phyloP scores from a whole-genome alignment of 30 jellyfish, hydroid and myxozoan species.

The Pseudorhiza aurosa region DNA sequence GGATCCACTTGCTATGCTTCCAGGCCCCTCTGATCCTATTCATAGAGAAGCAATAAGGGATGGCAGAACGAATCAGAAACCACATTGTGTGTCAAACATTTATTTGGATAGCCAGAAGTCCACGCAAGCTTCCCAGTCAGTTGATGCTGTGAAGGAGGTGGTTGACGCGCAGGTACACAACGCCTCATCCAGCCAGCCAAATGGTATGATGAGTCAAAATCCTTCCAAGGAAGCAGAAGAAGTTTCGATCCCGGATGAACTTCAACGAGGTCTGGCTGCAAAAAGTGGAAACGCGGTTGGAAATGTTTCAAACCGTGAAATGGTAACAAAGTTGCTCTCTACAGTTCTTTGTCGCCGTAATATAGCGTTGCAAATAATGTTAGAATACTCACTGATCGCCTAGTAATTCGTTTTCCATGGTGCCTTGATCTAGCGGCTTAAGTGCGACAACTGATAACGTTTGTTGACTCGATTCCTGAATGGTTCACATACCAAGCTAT shows the following conservation, averaged over 20 bases:
- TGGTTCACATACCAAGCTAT: no score
- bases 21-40: conserved; percentile 38
- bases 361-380: no score
- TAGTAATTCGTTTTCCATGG: no score
- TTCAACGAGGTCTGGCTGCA: background rate
- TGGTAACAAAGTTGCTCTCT: background rate
- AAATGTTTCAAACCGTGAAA: background rate
- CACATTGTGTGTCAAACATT: conserved; percentile 20
- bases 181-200: background rate
- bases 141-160: background rate
- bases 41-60: conserved; percentile 1
- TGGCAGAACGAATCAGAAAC: background rate
- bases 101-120: conserved; percentile 4
- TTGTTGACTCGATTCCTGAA: no score
- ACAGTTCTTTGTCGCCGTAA: no score
- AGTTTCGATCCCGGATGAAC: background rate
- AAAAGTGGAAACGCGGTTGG: background rate
- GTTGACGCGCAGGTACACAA: conserved; percentile 5
- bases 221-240: no score
- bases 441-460: no score
- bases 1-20: conserved; percentile 51
- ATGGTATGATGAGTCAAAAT: background rate
- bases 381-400: no score
- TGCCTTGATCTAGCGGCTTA: no score
- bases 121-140: background rate